Base-by-base conservation (phyloP, 2,797 vertebrate genomes). In the Rhynchotus rufescens region DNA sequence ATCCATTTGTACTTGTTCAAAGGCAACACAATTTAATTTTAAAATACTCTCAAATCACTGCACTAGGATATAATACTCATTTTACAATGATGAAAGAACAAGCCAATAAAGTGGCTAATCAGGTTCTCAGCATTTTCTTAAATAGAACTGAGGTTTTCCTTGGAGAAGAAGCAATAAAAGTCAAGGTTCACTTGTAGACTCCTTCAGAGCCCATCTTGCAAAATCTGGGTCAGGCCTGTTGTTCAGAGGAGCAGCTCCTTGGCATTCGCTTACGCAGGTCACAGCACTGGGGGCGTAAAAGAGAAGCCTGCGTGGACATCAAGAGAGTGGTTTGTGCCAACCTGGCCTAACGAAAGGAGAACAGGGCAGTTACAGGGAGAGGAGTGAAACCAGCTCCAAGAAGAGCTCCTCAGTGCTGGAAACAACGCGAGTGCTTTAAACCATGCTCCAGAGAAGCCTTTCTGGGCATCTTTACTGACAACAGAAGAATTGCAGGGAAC, bases 1-100 rank as follows among this genome's bases (percentile, higher is more conserved):
- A 51, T 79, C 94, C 72, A 77, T 91, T 89, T 92, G 45, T 67
- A 67, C 21, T 84, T 90, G 49, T 75, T 88, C 83, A 92, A 91
- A 91, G 65, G 44, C 67, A 91, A 71, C 30, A 36, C 40, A 72
- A 32, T 92, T 93, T 84, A 54, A 69, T 92, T 95, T 83, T 74
- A 74, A 85, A 84, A 47, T 80, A 45, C 14, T 64, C 40, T 79
- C 15, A 86, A 61, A 86, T 93, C 57, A 51, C 74, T 72, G 64
- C 28, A 54, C 1, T 45, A 66, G 42, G 42, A 22, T 45, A 20
- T 66, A 44, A 45, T 77, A 25, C 67, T 94, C 83, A 72, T 86
- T 91, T 93, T 93, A 86, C 91, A 44, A 44, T 2, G 3, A 34
- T 12, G 30, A 84, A 89, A 88, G 75, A 84, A 36, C 72, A 36